Evolutionary conservation across 2,888 invertebrate species (phyloP).

Genomic region (Hofmannophila pseudospretella): DNA sequence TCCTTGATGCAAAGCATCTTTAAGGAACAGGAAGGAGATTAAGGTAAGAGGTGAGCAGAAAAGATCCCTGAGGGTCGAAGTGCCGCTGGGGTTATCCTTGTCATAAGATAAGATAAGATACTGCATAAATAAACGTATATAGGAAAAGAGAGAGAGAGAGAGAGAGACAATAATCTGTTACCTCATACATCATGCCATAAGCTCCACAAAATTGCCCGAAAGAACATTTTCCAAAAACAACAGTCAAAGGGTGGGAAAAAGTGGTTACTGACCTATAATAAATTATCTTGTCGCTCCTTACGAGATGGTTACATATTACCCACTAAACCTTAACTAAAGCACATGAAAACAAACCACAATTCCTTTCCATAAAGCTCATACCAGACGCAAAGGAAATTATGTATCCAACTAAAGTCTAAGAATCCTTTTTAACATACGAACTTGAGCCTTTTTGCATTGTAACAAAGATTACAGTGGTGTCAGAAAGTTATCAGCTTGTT

Average conservation of each 20-base stretch:
- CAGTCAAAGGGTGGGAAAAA: conserved; percentile 45
- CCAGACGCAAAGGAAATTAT: conserved; percentile 13
- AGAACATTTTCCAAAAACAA: conserved; percentile 32
- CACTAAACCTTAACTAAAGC: conserved; percentile 12
- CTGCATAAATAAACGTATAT: no score
- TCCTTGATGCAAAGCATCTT: no score
- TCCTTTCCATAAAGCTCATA: conserved; percentile 14
- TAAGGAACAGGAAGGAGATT: no score
- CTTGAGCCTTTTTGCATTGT: conserved; percentile 17
- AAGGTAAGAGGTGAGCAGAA: no score
- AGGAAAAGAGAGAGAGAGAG: no score
- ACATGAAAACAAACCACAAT: conserved; percentile 22
- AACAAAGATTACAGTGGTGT: conserved; percentile 23
- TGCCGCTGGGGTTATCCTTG: no score
- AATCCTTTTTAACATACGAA: conserved; percentile 10
- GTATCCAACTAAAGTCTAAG: conserved; percentile 5
- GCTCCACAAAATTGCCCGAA: conserved; percentile 15
- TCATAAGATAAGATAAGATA: no score
- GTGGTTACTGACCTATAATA: conserved; percentile 46
- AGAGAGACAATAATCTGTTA: conserved; percentile 6
- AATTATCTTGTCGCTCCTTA: conserved; percentile 50
- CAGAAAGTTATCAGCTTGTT: conserved; percentile 35
- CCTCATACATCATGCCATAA: conserved; percentile 10
- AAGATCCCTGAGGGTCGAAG: no score
- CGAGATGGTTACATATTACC: conserved; percentile 33